These are phyloP conservation scores for Hanleya hanleyi DNA, from an alignment of 2,888 invertebrate genomes.

Conservation along the genomic window DNA sequence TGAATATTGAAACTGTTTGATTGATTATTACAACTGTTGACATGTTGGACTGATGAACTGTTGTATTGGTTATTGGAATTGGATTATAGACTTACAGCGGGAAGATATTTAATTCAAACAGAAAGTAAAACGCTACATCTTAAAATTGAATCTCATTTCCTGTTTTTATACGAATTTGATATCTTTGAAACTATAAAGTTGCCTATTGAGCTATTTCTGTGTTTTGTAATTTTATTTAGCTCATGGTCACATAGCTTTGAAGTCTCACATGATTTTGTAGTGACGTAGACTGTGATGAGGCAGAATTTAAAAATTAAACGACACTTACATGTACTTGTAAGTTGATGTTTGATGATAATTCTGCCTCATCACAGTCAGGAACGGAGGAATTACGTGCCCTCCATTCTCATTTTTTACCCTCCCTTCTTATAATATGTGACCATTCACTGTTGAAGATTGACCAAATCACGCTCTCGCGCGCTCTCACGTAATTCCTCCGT, in stretches of 20 bases:
- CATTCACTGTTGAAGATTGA: neutral
- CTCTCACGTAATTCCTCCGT: neutral
- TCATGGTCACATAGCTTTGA: neutral
- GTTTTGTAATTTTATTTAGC: neutral
- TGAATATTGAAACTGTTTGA: too few relatives aligned
- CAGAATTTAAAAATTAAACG: neutral
- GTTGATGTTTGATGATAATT: neutral
- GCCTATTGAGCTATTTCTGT: too few relatives aligned
- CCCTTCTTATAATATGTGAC: neutral
- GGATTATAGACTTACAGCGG: too few relatives aligned
- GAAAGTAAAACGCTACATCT: too few relatives aligned
- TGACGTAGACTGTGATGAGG: neutral
- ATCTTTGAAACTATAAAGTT: too few relatives aligned
- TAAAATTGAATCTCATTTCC: too few relatives aligned
- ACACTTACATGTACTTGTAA: neutral
- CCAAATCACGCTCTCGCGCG: neutral
- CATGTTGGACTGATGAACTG: too few relatives aligned
- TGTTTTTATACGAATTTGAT: too few relatives aligned
- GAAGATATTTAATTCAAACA: too few relatives aligned
- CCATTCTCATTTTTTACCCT: neutral
- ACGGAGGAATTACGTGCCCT: neutral
- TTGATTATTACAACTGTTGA: too few relatives aligned
- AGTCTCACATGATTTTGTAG: neutral
- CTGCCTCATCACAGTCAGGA: neutral
- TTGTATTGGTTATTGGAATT: too few relatives aligned